These are phyloP conservation scores for Boloria euphrosyne DNA, from an alignment of 2,888 invertebrate species.

Conservation along the genomic window DNA sequence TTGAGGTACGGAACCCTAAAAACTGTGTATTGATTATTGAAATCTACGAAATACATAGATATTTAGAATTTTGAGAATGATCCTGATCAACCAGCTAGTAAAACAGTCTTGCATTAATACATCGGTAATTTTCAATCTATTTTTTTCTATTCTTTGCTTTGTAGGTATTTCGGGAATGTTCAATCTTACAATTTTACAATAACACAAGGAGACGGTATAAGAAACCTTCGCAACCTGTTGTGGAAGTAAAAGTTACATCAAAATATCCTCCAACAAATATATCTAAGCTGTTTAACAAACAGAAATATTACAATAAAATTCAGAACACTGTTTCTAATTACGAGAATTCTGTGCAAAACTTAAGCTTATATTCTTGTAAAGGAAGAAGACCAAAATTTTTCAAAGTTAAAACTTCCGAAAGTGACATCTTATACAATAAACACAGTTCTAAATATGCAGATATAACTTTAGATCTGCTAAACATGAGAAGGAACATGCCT, in stretches of 20 bases:
- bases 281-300: conserved; percentile 1
- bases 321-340: conserved; percentile 54
- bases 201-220: neutral
- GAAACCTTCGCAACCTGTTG: neutral
- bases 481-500: conserved; percentile 60
- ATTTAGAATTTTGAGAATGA: too few relatives aligned
- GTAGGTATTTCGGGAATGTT: neutral
- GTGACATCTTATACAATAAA: conserved; percentile 51
- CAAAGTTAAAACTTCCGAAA: conserved; percentile 60
- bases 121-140: neutral
- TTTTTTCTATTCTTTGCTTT: neutral
- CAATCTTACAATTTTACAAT: neutral
- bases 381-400: conserved; percentile 54
- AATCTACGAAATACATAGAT: too few relatives aligned
- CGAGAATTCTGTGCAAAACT: conserved; percentile 53
- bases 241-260: conserved; percentile 1
- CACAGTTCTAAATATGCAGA: conserved; percentile 48
- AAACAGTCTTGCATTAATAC: too few relatives aligned
- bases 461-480: conserved; percentile 51
- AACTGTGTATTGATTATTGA: too few relatives aligned
- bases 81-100: too few relatives aligned
- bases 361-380: conserved; percentile 52
- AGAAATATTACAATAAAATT: conserved; percentile 41
- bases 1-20: too few relatives aligned
- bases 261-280: conserved; percentile 1